These are phyloP conservation scores for Scaptomyza polygonia DNA, from an alignment of 2,888 invertebrate species.

Conservation along the genomic window DNA sequence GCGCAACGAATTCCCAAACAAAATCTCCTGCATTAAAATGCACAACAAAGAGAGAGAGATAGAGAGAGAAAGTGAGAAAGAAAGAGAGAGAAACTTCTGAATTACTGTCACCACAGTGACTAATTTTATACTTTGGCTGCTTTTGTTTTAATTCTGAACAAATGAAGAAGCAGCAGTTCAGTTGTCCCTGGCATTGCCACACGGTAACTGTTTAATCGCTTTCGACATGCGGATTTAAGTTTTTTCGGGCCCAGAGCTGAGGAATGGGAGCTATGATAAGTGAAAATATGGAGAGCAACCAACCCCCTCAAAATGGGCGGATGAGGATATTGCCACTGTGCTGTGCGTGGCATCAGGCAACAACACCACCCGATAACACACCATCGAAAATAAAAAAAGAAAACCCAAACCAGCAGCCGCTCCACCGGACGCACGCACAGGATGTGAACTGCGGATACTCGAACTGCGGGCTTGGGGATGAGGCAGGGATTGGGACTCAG, in stretches of 20 bases:
- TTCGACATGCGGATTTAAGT: constrained; percentile 85
- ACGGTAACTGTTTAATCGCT: constrained; percentile 83
- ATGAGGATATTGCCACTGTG: constrained; percentile 60
- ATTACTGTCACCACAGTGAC: constrained; percentile 79
- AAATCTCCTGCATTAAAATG: constrained; percentile 48
- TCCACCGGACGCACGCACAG: constrained; percentile 80
- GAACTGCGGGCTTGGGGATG: constrained; percentile 21
- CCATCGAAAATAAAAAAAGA: constrained; percentile 36
- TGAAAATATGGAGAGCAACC: constrained; percentile 66
- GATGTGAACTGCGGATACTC: constrained; percentile 66
- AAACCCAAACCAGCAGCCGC: constrained; percentile 34
- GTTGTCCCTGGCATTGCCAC: constrained; percentile 15
- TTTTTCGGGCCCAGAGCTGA: constrained; percentile 56
- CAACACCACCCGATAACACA: constrained; percentile 63
- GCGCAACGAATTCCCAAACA: constrained; percentile 66
- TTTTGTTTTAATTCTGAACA: constrained; percentile 76
- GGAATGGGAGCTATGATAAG: constrained; percentile 62
- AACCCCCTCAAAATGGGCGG: constrained; percentile 51
- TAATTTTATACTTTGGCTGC: constrained; percentile 77
- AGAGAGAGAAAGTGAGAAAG: background rate
- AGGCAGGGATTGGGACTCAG: constrained; percentile 33
- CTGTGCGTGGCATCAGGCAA: constrained; percentile 31
- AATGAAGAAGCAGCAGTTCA: constrained; percentile 54
- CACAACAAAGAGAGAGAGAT: constrained; percentile 15
- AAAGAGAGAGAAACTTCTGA: constrained; percentile 19